Conservation (phyloP, 2,113 vertebrate species). For the Prionailurus bengalensis region DNA sequence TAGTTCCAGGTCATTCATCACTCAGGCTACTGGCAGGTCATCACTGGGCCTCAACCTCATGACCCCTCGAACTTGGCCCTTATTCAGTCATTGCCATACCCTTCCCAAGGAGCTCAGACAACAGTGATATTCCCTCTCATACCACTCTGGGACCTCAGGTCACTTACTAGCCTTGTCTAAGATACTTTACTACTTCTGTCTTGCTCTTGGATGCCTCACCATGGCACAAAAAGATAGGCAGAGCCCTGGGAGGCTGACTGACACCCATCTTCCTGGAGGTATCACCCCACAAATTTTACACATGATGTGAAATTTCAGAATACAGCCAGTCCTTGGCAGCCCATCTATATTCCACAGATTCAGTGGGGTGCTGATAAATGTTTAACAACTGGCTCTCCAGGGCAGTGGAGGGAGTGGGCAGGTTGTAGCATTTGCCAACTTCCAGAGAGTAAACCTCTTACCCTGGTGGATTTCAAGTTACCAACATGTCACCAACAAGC, state of each 20-base stretch:
- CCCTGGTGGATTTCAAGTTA: neutral
- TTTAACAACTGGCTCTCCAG: neutral
- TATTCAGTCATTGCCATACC: neutral
- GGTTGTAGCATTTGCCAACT: neutral
- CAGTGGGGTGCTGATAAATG: neutral
- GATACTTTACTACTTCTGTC: neutral
- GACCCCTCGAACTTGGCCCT: neutral
- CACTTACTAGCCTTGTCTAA: neutral
- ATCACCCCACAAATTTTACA: neutral
- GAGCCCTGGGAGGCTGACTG: neutral
- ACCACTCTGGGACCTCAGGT: neutral
- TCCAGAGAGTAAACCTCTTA: neutral
- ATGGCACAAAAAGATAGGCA: neutral
- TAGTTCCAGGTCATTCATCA: neutral
- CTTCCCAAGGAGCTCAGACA: neutral
- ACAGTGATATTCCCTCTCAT: neutral
- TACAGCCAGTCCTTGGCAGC: neutral
- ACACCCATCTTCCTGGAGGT: neutral
- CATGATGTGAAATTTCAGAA: neutral
- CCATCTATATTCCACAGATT: neutral
- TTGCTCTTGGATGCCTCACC: neutral
- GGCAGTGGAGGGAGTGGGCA: fast-evolving
- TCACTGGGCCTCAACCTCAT: neutral
- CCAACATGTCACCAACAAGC: neutral
- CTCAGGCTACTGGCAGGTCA: neutral